Evolutionary conservation across 2,888 invertebrate genomes (phyloP), one percentile per base, ranked within the genome.

Genomic region (Amaurobius ferox): DNA sequence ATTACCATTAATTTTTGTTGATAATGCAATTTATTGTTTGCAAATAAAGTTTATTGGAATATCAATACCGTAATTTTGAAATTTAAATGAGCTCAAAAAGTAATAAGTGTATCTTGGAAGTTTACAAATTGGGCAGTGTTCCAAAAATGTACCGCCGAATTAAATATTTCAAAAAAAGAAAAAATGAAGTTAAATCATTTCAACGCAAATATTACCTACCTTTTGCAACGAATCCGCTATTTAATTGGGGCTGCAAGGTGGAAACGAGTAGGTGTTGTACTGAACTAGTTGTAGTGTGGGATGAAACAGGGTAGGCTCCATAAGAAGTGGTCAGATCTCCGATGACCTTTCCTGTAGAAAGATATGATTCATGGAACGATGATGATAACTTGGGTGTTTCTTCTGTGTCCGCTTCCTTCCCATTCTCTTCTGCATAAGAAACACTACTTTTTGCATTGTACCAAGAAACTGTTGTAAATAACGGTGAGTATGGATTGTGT

Each of bases 361-460:
- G 26, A n/a, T 19, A n/a, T 9, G 74, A 74, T 30, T 80, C 61
- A 29, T 39, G 35, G 32, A 80, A 74, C 9, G 80, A 80, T 16
- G 80, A 68, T 19, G 66, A 74, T 11, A 74, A 13, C 13, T 35
- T n/a, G 9, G 68, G 74, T 19, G 68, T 74, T 6, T 23, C n/a
- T 13, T 19, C 39, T 30, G 48, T 16, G 6, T 40, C 66, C 29
- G 44, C 66, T n/a, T 13, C 40, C 16, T 29, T 2, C 13, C 39
- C 30, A 9, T 35, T 30, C 26, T 68, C 73, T 13, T 67, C 48
- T 13, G 44, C 71, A 13, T 62, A 9, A 32, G 28, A 28, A 28
- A 30, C 26, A 19, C 13, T 7, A 35, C 80, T 80, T 62, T 80
- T 80, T 6, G 9, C 55, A 30, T 40, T 61, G n/a, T 68, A 29